Evolutionary conservation across 2,797 vertebrate species (phyloP).

Genomic region (Trematomus bernacchii): DNA sequence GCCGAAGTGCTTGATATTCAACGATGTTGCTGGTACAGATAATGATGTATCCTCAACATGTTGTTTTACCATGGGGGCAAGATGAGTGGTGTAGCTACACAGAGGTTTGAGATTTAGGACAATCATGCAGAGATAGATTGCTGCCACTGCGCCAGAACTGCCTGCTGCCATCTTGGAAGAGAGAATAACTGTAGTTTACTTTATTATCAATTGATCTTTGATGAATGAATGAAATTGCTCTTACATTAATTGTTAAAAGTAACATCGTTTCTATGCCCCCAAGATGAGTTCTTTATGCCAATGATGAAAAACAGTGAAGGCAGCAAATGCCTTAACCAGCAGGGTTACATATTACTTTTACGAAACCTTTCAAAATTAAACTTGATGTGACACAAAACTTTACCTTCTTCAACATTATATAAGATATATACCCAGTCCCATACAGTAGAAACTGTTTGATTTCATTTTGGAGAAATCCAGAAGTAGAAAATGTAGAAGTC

Average conservation of each 20-base stretch:
- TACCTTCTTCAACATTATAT: neutral
- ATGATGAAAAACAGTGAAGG: neutral
- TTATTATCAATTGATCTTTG: too few relatives aligned
- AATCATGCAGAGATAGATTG: too few relatives aligned
- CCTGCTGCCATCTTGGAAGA: too few relatives aligned
- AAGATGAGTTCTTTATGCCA: neutral
- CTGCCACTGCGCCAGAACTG: too few relatives aligned
- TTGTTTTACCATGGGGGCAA: too few relatives aligned
- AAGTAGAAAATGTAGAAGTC: neutral
- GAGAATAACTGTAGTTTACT: too few relatives aligned
- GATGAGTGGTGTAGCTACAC: too few relatives aligned
- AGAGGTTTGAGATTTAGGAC: too few relatives aligned
- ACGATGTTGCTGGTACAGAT: too few relatives aligned
- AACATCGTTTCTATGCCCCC: neutral
- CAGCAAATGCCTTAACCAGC: neutral
- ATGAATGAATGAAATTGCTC: too few relatives aligned
- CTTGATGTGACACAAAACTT: constrained; percentile 1
- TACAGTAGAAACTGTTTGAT: neutral
- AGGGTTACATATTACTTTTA: neutral
- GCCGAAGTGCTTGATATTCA: too few relatives aligned
- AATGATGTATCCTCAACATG: too few relatives aligned
- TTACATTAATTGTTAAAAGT: neutral
- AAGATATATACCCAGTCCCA: neutral
- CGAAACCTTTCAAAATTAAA: neutral
- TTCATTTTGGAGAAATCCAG: neutral